These are phyloP conservation scores for Lasioglossum marginatum DNA, from an alignment of 2,888 invertebrate species.

Conservation along the genomic window DNA sequence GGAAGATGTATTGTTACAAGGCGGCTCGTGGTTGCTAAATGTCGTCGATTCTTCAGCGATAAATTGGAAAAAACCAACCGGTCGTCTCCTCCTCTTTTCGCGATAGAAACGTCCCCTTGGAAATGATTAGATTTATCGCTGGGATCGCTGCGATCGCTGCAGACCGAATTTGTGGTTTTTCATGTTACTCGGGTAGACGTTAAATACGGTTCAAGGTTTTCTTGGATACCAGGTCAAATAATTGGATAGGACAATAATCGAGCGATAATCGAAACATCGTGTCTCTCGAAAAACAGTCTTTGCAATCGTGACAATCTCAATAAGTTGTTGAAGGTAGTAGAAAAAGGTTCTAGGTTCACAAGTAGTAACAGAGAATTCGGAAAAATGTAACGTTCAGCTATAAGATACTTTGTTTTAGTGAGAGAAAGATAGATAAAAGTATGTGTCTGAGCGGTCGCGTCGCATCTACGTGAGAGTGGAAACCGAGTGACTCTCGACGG, in stretches of 20 bases:
- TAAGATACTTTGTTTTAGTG: not conserved
- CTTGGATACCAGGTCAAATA: not conserved
- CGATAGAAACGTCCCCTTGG: not conserved
- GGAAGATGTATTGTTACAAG: constrained; percentile 46
- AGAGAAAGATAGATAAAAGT: not conserved
- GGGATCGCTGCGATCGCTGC: not conserved
- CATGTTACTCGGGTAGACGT: too few species aligned
- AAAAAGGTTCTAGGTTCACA: not conserved
- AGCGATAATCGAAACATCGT: too few species aligned
- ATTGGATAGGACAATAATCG: too few species aligned
- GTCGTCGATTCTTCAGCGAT: constrained; percentile 42
- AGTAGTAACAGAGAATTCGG: not conserved
- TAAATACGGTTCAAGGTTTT: not conserved
- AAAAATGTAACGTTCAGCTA: not conserved
- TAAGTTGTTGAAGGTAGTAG: not conserved
- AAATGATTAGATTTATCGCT: constrained; percentile 19
- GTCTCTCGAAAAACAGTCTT: too few species aligned
- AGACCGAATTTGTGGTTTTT: not conserved
- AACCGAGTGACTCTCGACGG: not conserved
- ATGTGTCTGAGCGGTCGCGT: not conserved
- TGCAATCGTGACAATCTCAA: not conserved
- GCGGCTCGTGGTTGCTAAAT: constrained; percentile 27
- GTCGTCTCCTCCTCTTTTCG: not conserved
- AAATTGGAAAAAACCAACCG: constrained; percentile 38
- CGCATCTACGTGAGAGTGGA: not conserved